These are phyloP conservation scores for Boleophthalmus pectinirostris DNA, from an alignment of 2,113 vertebrate species.

Conservation along the genomic window DNA sequence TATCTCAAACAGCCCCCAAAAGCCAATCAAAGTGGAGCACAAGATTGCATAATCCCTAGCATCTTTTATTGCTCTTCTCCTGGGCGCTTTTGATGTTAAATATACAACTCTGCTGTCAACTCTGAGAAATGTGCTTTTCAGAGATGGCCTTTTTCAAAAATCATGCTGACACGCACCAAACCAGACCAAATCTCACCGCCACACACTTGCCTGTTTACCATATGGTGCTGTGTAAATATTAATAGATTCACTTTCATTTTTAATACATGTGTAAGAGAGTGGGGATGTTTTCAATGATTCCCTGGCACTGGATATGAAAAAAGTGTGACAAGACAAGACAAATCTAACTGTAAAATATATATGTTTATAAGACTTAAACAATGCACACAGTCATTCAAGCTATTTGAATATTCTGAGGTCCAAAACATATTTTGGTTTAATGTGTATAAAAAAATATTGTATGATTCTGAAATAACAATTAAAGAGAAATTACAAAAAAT, in stretches of 20 bases:
- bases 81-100: slow-evolving; percentile 41
- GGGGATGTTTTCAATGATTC: slow-evolving; percentile 23
- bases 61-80: slow-evolving; percentile 31
- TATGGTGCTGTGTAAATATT: slow-evolving; percentile 53
- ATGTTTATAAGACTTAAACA: slow-evolving; percentile 47
- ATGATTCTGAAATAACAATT: too few species aligned
- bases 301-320: slow-evolving; percentile 14
- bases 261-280: slow-evolving; percentile 40
- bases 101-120: slow-evolving; percentile 30
- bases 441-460: too few species aligned
- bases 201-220: slow-evolving; percentile 54
- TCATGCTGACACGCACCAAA: slow-evolving; percentile 37
- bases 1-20: slow-evolving; percentile 25
- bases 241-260: slow-evolving; percentile 51
- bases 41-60: slow-evolving; percentile 19
- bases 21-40: slow-evolving; percentile 30
- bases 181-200: slow-evolving; percentile 44
- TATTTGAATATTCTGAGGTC: too few species aligned
- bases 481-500: too few species aligned
- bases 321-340: slow-evolving; percentile 16
- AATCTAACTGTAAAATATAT: background rate
- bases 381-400: background rate
- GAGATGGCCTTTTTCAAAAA: slow-evolving; percentile 20
- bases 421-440: too few species aligned
- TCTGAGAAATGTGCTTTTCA: slow-evolving; percentile 36